These are phyloP conservation scores for Zosterops pallidus DNA, from an alignment of 2,113 vertebrate genomes.

Conservation along the genomic window DNA sequence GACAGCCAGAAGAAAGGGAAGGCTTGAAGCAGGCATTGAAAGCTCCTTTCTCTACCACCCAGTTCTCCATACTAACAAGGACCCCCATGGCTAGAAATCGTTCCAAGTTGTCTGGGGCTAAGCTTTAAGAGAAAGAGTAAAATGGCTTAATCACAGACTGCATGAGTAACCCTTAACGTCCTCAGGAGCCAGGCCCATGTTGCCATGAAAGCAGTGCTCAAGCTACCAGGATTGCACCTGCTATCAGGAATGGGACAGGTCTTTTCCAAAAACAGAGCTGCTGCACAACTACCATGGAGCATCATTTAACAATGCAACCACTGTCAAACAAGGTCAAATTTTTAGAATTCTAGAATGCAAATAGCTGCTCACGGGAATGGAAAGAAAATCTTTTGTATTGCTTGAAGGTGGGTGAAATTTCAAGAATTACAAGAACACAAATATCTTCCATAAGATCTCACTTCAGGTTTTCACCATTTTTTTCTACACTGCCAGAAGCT, in stretches of 20 bases:
- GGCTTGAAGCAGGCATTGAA: neutral
- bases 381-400: fast-evolving
- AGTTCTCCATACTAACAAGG: fast-evolving
- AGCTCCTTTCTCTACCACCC: neutral
- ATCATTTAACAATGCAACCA: neutral
- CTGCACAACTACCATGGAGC: neutral
- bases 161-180: no score
- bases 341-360: neutral
- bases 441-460: no score
- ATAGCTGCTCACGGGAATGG: neutral
- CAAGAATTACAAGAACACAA: neutral
- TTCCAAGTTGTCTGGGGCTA: neutral
- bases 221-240: no score
- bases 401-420: neutral
- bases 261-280: neutral
- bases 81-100: fast-evolving
- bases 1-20: neutral
- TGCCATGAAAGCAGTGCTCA: neutral
- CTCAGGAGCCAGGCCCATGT: neutral
- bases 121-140: neutral
- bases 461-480: neutral
- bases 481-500: neutral
- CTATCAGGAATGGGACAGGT: neutral
- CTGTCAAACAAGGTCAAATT: neutral
- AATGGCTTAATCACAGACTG: neutral